Conservation (phyloP, 2,113 vertebrate species). For the Ia io region DNA sequence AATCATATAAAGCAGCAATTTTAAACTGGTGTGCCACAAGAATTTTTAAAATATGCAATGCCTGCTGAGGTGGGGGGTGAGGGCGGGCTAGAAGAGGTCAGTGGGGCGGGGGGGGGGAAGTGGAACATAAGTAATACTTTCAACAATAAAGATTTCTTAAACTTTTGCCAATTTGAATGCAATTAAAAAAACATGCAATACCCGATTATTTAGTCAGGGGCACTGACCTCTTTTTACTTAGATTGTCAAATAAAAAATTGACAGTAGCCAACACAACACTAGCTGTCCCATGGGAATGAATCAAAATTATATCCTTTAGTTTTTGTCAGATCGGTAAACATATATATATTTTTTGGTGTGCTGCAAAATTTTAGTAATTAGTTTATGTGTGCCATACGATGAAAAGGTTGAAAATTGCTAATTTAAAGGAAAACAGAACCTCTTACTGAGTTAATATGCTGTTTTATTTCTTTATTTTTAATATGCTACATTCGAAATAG, state of each 20-base stretch:
- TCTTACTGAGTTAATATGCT: slow-evolving; percentile 28
- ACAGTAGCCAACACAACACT: background rate
- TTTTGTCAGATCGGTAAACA: background rate
- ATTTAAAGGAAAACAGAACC: background rate
- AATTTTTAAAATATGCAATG: background rate
- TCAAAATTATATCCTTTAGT: background rate
- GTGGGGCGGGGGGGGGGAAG: no score
- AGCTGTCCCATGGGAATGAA: background rate
- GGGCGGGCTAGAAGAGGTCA: no score
- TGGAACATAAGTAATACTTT: no score
- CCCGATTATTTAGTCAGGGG: background rate
- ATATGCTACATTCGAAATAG: slow-evolving; percentile 13
- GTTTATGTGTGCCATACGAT: background rate
- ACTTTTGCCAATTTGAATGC: no score
- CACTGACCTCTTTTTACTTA: background rate
- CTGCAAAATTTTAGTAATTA: background rate
- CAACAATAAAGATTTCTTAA: no score
- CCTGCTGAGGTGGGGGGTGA: no score
- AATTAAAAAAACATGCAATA: background rate
- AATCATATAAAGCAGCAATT: background rate
- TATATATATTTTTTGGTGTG: background rate
- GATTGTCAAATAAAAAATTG: background rate
- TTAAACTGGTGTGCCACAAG: background rate
- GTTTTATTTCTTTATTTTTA: background rate
- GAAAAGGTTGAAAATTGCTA: background rate